A percentile compares a stretch with the other conserved stretches of the same genome.
These are phyloP conservation scores for Oppia nitens DNA, from an alignment of 1,140 invertebrate species.

Conservation along the genomic window DNA sequence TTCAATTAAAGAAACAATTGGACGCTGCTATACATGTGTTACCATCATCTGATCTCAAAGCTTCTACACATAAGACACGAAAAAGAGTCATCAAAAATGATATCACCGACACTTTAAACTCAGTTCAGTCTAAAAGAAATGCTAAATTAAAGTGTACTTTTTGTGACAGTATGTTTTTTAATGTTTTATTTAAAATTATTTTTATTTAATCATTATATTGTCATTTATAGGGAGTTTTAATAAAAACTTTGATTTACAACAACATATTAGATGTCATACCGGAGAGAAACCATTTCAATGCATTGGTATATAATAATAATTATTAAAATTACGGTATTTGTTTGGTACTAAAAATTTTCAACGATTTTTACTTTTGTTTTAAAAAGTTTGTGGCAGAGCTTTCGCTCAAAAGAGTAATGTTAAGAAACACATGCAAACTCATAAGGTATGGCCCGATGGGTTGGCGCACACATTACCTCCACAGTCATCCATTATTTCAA, in stretches of 20 bases:
- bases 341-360: background rate
- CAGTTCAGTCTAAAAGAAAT: background rate
- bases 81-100: background rate
- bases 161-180: constrained; percentile 16
- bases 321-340: background rate
- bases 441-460: constrained; percentile 33
- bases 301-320: constrained; percentile 21
- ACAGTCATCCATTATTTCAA: constrained; percentile 15
- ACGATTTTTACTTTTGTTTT: background rate
- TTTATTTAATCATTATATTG: constrained; percentile 14
- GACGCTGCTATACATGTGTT: background rate
- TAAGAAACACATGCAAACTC: constrained; percentile 92
- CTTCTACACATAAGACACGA: background rate
- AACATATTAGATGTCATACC: constrained; percentile 49
- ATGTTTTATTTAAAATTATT: background rate
- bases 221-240: constrained; percentile 25
- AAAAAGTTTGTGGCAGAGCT: constrained; percentile 32
- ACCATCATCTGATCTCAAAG: background rate
- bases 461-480: constrained; percentile 29
- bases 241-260: constrained; percentile 48
- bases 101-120: background rate
- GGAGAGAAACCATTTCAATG: constrained; percentile 38
- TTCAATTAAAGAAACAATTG: background rate
- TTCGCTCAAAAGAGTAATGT: constrained; percentile 72
- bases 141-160: constrained; percentile 19